phyloP scores from a whole-genome alignment of 2,888 invertebrate species.

The Drosophila pseudotalamancana region DNA sequence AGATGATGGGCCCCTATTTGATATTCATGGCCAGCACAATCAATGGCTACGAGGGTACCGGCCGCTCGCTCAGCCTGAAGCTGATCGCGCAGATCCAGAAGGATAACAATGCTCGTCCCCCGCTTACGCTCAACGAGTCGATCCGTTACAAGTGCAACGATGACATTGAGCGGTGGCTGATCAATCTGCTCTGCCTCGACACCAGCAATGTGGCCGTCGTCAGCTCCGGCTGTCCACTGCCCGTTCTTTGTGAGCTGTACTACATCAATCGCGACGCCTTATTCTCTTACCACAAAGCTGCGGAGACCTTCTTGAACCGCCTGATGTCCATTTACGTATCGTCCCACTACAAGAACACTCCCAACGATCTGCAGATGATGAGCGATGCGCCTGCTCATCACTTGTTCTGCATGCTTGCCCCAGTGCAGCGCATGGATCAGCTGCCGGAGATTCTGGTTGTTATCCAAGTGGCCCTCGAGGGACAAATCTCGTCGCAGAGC shows the following conservation, averaged over 20 bases:
- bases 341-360: conserved; percentile 99
- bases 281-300: conserved; percentile 98
- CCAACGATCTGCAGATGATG: conserved; percentile 99
- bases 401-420: conserved; percentile 96
- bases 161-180: conserved; percentile 95
- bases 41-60: conserved; percentile 99
- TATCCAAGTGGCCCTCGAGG: conserved; percentile 92
- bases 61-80: conserved; percentile 97
- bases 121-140: conserved; percentile 92
- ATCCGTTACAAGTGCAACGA: conserved; percentile 96
- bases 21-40: conserved; percentile 98
- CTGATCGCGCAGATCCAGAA: conserved; percentile 93
- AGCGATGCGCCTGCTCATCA: conserved; percentile 99
- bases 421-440: conserved; percentile 89
- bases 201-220: conserved; percentile 88
- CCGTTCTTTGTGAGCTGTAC: conserved; percentile 94
- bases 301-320: conserved; percentile 95
- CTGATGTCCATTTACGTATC: conserved; percentile 97
- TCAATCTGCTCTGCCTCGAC: conserved; percentile 95
- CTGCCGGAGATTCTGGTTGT: conserved; percentile 98
- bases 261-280: conserved; percentile 95
- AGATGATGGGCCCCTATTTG: conserved; percentile 94
- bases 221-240: conserved; percentile 93
- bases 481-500: conserved; percentile 88
- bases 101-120: conserved; percentile 86